These are phyloP conservation scores for Cebuella pygmaea DNA, from an alignment of 2,797 vertebrate genomes.

Conservation along the genomic window DNA sequence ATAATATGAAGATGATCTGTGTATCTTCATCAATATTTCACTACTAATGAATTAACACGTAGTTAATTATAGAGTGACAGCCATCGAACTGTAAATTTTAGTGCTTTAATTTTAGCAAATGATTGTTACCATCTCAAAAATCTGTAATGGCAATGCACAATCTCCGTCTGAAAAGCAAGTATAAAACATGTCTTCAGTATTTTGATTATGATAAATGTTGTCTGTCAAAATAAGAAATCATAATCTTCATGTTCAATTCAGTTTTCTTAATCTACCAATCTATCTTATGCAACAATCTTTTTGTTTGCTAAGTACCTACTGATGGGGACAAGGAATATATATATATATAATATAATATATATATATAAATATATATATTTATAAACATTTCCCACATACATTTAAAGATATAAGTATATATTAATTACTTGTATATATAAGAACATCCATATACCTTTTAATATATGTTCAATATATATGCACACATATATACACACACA, in stretches of 20 bases:
- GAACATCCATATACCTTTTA: too few species aligned
- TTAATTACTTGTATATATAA: too few species aligned
- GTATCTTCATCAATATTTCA: not conserved
- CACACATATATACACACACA: too few species aligned
- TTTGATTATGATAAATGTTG: not conserved
- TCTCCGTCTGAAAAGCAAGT: slow-evolving; percentile 4
- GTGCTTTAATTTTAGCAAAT: slow-evolving; percentile 29
- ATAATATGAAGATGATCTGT: not conserved
- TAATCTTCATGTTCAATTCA: not conserved
- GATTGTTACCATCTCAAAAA: not conserved
- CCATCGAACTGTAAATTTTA: slow-evolving; percentile 30
- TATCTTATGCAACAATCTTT: not conserved
- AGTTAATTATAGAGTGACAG: slow-evolving; percentile 44
- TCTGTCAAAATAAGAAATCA: not conserved
- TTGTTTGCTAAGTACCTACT: not conserved
- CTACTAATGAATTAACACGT: slow-evolving; percentile 44
- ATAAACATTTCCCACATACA: too few species aligned
- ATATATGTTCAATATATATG: too few species aligned
- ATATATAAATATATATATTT: not conserved
- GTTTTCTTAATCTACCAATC: not conserved
- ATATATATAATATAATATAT: not conserved
- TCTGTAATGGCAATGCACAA: not conserved
- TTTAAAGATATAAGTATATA: too few species aligned
- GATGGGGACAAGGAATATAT: not conserved
- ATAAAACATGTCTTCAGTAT: not conserved